These are phyloP conservation scores for Masticophis lateralis DNA, from an alignment of 2,797 vertebrate genomes.

Conservation along the genomic window DNA sequence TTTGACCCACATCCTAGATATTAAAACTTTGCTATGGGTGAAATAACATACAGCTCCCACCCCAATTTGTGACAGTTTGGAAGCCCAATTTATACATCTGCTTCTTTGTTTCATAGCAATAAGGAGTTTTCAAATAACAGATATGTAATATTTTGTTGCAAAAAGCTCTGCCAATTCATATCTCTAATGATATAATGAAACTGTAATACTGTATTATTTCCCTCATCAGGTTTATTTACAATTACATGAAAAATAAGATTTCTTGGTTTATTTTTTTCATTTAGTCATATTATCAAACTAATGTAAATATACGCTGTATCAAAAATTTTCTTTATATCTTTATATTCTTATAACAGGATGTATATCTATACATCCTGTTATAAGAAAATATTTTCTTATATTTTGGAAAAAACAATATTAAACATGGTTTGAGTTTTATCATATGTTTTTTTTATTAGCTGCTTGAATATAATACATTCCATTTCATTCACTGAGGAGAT, in stretches of 20 bases:
- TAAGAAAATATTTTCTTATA: conserved; percentile 12
- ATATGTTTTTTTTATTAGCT: conserved; percentile 8
- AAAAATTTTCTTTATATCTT: background rate
- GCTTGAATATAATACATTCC: conserved; percentile 20
- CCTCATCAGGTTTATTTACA: background rate
- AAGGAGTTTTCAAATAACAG: background rate
- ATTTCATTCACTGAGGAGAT: conserved; percentile 20
- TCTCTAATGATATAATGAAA: background rate
- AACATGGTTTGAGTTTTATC: background rate
- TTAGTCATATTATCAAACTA: background rate
- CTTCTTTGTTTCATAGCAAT: background rate
- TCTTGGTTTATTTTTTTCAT: background rate
- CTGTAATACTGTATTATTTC: background rate
- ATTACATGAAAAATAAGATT: background rate
- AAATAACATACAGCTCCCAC: background rate
- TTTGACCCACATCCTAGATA: background rate
- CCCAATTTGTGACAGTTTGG: background rate
- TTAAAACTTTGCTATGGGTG: background rate
- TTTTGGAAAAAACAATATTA: conserved; percentile 4
- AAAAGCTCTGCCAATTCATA: background rate
- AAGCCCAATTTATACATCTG: background rate
- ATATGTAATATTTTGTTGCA: background rate
- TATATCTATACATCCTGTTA: background rate
- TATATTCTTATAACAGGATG: too few species aligned
- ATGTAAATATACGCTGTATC: background rate